Base-by-base conservation (phyloP, 2,888 invertebrate species). In the Cataglyphis cursor region DNA sequence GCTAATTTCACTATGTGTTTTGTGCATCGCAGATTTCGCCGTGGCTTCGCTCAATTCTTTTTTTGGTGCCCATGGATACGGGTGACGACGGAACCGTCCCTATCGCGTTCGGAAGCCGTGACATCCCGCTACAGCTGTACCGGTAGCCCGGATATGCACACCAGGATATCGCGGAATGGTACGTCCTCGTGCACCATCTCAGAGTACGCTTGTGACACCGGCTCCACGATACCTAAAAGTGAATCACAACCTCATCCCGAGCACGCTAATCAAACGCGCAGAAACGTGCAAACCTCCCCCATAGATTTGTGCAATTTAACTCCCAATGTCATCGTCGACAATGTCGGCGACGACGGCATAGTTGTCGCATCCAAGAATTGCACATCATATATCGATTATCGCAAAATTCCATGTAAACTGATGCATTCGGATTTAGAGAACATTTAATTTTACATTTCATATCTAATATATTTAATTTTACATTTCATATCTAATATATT, bases 1-100 rank as follows among this genome's bases (percentile, higher is more conserved):
- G 51, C 3, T 51, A 18, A 54, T 54, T 2, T 51, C 21, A 18
- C 15, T 54, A 18, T 0, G 6, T 57, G 35, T 9, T 31, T 73
- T 70, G 31, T 76, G n/a, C 81, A 28, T 86, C 74, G 6, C 95
- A 99, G 99, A 95, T 99, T 99, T 95, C 97, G 99, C 66, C 97
- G 98, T 91, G 99, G 99, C 10, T 99, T 99, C 95, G 97, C 98
- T 93, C 97, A 98, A 94, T 97, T 98, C 95, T 99, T 99, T 95
- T 97, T 97, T 92, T 99, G 98, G 96, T 97, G 98, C 92, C 97
- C 97, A 4, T 97, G 97, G 92, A 97, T 98, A 35, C 96, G 97
- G 24, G 96, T 97, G 48, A 96, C 96, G 21, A 96, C 97, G 1
- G 97, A 97, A 83, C 93, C 93, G 0, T 96, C 97, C 0, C 94